These are phyloP conservation scores for Allobates femoralis DNA, from an alignment of 2,797 vertebrate species.

Conservation along the genomic window DNA sequence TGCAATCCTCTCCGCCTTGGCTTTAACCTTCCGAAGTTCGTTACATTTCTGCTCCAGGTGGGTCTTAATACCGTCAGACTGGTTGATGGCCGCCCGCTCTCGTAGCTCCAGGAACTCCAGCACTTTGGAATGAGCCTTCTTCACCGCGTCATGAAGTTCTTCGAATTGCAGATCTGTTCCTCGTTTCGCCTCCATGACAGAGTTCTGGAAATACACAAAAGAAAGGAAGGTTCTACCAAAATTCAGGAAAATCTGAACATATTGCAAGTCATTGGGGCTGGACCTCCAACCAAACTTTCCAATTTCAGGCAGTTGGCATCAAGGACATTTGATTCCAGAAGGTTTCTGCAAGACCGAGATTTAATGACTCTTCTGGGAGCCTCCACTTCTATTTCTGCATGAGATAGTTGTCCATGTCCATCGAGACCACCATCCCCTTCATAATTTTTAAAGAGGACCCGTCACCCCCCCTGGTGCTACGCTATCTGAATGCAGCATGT, in stretches of 20 bases:
- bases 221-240: background rate
- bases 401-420: too few species aligned
- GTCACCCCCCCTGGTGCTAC: too few species aligned
- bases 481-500: too few species aligned
- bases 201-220: slow-evolving; percentile 67
- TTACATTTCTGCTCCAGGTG: slow-evolving; percentile 80
- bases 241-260: background rate
- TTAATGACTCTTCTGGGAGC: too few species aligned
- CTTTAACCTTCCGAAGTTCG: slow-evolving; percentile 79
- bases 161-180: slow-evolving; percentile 80
- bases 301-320: too few species aligned
- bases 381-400: too few species aligned
- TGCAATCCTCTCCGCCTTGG: slow-evolving; percentile 77
- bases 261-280: too few species aligned
- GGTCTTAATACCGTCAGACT: slow-evolving; percentile 80
- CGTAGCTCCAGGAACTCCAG: slow-evolving; percentile 81
- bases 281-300: too few species aligned
- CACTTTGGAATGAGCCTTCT: slow-evolving; percentile 76
- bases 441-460: too few species aligned
- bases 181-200: slow-evolving; percentile 76
- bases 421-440: too few species aligned
- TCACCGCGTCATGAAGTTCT: slow-evolving; percentile 75
- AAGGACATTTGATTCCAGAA: too few species aligned
- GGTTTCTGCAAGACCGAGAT: too few species aligned
- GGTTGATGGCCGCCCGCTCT: slow-evolving; percentile 78